Evolutionary conservation across 2,888 invertebrate genomes (phyloP), one percentile per base, ranked within the genome.

Genomic region (Synanthedon formicaeformis): DNA sequence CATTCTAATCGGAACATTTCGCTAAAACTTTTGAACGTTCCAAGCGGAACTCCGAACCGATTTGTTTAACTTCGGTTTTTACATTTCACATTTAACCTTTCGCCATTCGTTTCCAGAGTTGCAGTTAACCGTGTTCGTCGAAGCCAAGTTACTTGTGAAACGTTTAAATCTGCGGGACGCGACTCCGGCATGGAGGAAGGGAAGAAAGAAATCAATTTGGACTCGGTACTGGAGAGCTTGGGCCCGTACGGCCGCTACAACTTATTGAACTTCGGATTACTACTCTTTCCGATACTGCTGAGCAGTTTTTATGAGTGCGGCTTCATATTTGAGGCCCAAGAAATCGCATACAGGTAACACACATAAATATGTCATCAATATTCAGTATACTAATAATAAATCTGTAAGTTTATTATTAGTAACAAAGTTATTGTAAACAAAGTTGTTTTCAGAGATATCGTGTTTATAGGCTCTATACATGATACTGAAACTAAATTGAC

Each of bases 251-350:
- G 86, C 11, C 71, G 83, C 57, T 87, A 83, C 65, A 87, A 87
- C 64, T 63, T 86, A 49, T 63, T 87, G 58, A 85, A 85, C 63
- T 87, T 85, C 59, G 81, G 77, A 8, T 61, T 87, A 1, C 64
- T 87, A 1, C 72, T 87, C 2, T 86, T 78, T 56, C 86, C 86
- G 5, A 64, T 86, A 52, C 59, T 86, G 48, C 57, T 87, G 58
- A 86, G 85, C 64, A 78, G 79, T 57, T 86, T 86, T 69, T 86
- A 78, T 55, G 86, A 86, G 52, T 84, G 85, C 57, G 86, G 86
- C 1, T 87, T 80, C 59, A 85, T 87, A 54, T 87, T 85, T 65
- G 86, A 87, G 66, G 86, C 86, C 0, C 80, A 80, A 55, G 76
- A 79, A 57, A 73, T 75, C 41, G 60, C 60, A 53, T 86, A 86